Evolutionary conservation across 2,113 vertebrate species (phyloP), one percentile per base, ranked within the genome.

Genomic region (Psammodynastes pulverulentus): DNA sequence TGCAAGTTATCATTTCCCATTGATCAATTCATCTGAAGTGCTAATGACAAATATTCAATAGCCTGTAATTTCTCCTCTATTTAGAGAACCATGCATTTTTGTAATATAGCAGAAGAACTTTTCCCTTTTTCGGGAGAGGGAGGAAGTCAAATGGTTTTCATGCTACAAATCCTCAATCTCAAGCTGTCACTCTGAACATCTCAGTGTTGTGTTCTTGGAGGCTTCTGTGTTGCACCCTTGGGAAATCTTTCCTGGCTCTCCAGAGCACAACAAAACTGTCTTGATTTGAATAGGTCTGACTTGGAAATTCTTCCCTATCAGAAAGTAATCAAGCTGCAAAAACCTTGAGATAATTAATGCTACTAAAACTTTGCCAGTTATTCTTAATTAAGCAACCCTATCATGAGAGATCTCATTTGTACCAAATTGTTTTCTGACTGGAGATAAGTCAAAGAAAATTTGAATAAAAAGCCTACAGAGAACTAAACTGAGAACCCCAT

Each of bases 141-240:
- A 62, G 92, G 93, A 86, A 29, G 92, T 92, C 91, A 87, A 87
- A 39, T 87, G 45, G 92, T 93, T 92, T 93, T 56, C 56, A 94
- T 52, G 15, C 34, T 84, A 43, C 29, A 94, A 84, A 72, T 91
- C 85, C 84, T 45, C 48, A 43, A 43, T 94, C 86, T 91, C 45
- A 92, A 86, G 89, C 93, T 93, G 39, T 92, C 92, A 84, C 0
- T 91, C 54, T 91, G 92, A 91, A 79, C 72, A 43, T 79, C 34
- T 21, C 72, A 9, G 34, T 21, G 34, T 39, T 43, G 17, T 79
- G 34, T 79, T 79, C 7, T 79, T 43, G 19, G 34, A 79, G n/a
- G 34, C 7, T 43, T 79, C 72, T 79, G 34, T 23, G 17, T 23
- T 43, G 34, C 34, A 39, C 67, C 86, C 79, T 84, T 54, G 79